phyloP scores from a whole-genome alignment of 2,888 invertebrate species.

The Cyrtodaria siliqua region DNA sequence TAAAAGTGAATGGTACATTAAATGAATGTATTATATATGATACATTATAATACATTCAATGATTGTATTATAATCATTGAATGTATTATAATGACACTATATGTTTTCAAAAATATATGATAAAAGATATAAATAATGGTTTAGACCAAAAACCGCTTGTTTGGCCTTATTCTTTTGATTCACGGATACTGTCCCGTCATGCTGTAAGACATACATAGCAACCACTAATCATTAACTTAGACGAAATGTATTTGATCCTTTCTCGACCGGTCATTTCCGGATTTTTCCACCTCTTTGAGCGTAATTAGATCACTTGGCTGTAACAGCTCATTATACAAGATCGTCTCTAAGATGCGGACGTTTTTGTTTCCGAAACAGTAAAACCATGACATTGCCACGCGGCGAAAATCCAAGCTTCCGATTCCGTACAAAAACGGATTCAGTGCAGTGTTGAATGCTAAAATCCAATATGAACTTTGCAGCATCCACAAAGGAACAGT shows the following conservation, averaged over 20 bases:
- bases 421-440: constrained; percentile 81
- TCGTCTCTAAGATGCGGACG: constrained; percentile 62
- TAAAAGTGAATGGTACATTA: no score
- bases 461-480: constrained; percentile 72
- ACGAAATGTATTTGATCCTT: background rate
- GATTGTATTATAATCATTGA: no score
- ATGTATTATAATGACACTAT: no score
- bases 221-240: no score
- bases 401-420: constrained; percentile 76
- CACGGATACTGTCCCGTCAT: no score
- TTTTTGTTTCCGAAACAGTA: constrained; percentile 48
- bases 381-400: constrained; percentile 56
- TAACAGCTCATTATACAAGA: constrained; percentile 54
- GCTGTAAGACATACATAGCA: no score
- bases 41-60: no score
- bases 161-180: no score
- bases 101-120: no score
- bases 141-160: no score
- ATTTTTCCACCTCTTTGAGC: constrained; percentile 29
- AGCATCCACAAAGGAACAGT: constrained; percentile 64
- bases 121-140: no score
- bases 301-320: constrained; percentile 41
- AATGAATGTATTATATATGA: no score
- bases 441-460: constrained; percentile 74
- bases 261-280: background rate